Evolutionary conservation across 2,113 vertebrate species (phyloP).

Genomic region (Scomber colias): DNA sequence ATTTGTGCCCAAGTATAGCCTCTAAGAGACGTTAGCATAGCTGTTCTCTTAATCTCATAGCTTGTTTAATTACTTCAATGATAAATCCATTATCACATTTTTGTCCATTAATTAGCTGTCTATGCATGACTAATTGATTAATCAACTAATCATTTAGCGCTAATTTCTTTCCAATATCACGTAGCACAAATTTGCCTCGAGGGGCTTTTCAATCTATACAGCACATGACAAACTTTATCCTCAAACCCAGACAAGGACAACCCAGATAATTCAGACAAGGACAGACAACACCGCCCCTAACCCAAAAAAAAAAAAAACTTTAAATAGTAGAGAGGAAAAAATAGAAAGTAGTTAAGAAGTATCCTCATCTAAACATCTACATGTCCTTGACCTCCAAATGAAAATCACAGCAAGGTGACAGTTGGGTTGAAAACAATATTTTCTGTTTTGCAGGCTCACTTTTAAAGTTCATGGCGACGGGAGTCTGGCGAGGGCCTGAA

Average conservation of each 20-base stretch:
- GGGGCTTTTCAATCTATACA: no score
- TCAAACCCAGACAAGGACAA: no score
- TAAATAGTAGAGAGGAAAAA: no score
- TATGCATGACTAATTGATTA: background rate
- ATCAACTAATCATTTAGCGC: background rate
- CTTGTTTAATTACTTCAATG: background rate
- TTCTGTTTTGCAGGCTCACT: constrained; percentile 10
- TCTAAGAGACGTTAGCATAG: no score
- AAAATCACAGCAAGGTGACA: background rate
- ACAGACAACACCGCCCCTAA: no score
- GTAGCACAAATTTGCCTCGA: no score
- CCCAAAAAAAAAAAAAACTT: no score
- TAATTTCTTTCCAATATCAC: background rate
- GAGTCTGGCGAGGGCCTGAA: background rate
- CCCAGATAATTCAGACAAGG: no score
- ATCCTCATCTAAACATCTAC: background rate
- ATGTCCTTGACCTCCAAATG: constrained; percentile 20
- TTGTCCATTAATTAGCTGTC: background rate
- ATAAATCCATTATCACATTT: background rate
- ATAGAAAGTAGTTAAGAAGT: no score
- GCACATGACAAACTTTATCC: no score
- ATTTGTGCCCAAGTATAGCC: no score
- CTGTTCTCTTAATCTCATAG: no score
- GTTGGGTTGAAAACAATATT: constrained; percentile 17
- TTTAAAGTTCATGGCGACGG: constrained; percentile 14